phyloP scores from a whole-genome alignment of 1,140 invertebrate species.

The Zelostemma sp. region DNA sequence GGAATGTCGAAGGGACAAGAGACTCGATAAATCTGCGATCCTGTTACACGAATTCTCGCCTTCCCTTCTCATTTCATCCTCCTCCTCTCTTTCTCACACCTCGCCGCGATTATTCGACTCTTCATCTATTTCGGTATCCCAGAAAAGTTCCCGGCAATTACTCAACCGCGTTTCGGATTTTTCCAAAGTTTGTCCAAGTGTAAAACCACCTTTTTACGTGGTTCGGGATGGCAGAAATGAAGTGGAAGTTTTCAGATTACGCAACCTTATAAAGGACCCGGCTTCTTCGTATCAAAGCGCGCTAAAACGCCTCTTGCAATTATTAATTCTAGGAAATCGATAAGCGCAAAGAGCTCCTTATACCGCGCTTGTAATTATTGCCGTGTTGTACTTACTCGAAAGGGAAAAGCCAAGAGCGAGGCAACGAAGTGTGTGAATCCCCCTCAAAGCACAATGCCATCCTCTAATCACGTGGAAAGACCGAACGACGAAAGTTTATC shows the following conservation, averaged over 20 bases:
- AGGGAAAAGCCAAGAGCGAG: slow-evolving; percentile 35
- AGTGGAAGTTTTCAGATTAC: slow-evolving; percentile 36
- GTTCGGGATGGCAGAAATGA: too few species aligned
- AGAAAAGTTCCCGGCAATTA: slow-evolving; percentile 3
- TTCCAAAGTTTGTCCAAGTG: neutral
- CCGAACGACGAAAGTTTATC: neutral
- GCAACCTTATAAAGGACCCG: slow-evolving; percentile 40
- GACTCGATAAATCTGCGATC: slow-evolving; percentile 52
- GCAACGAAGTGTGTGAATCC: slow-evolving; percentile 30
- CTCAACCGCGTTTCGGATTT: neutral
- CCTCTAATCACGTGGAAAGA: slow-evolving; percentile 61
- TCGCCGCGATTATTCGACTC: slow-evolving; percentile 3
- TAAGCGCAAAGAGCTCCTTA: slow-evolving; percentile 62
- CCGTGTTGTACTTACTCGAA: slow-evolving; percentile 31
- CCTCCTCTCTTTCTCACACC: slow-evolving; percentile 25
- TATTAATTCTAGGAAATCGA: slow-evolving; percentile 68
- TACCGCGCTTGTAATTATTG: slow-evolving; percentile 66
- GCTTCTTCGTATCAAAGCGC: slow-evolving; percentile 26
- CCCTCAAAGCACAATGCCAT: slow-evolving; percentile 67
- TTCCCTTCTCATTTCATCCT: slow-evolving; percentile 22
- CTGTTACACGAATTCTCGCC: slow-evolving; percentile 51
- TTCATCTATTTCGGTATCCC: slow-evolving; percentile 7
- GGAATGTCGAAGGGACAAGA: slow-evolving; percentile 53
- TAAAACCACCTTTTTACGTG: too few species aligned
- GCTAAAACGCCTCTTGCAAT: slow-evolving; percentile 52